Evolutionary conservation across 2,888 invertebrate species (phyloP), one percentile per base, ranked within the genome.

Genomic region (Sthenelais limicola): DNA sequence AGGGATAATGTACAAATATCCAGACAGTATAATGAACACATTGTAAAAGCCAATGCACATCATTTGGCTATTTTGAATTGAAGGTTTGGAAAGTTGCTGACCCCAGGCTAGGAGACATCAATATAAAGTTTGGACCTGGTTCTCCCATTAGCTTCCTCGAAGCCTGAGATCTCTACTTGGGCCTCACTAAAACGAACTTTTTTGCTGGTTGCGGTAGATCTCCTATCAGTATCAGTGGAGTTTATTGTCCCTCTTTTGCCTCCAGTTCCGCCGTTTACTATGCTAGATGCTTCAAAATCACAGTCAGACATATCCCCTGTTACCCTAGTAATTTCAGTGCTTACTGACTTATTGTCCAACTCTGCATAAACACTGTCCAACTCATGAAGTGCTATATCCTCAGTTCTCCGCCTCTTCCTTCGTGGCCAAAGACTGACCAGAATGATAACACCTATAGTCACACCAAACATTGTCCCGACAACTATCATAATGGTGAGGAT

Each of bases 291-390:
- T 15, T 52, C 52, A 1, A 24, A 28, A 26, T 52, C 52, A 2
- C 28, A 52, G 52, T 52, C 52, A 15, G 30, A n/a, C 5, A 26
- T 52, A 30, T 52, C 52, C 15, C 52, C 30, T 15, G 52, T 52
- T 15, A 52, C 21, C 52, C 52, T 15, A 52, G 52, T 52, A 26
- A 52, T 21, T n/a, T 26, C 30, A 3, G 52, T 52, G 52, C 52
- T 52, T 21, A 52, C 52, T 9, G 52, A 52, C 26, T 52, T 52
- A 52, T 52, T 52, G 52, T 52, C 52, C 52, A 52, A 24, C 52
- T 52, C 52, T 7, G 5, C 3, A 21, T 52, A 52, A 4, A 52
- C 52, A 3, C n/a, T n/a, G 52, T 52, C 52, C 3, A 24, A 21
- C 4, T 48, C 48, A 12, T 24, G 1, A 26, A 52, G 24, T n/a